Conservation (phyloP, 2,797 vertebrate genomes). For the Etheostoma nigrum region DNA sequence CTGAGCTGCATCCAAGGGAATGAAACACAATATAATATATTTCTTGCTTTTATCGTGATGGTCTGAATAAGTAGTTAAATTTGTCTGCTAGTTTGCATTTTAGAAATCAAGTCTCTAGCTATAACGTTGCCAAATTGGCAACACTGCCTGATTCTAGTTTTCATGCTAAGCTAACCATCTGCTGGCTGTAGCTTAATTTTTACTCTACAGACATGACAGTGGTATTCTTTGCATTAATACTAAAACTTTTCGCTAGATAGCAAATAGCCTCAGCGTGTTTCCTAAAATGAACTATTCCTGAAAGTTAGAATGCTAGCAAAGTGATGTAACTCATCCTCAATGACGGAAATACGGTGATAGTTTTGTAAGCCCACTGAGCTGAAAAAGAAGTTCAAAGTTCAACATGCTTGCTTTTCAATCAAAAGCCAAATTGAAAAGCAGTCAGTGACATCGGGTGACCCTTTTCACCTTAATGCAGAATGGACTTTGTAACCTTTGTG, state of each 20-base stretch:
- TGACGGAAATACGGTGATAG: background rate
- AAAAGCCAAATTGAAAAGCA: background rate
- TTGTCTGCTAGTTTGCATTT: no score
- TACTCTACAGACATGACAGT: no score
- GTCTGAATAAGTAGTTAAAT: no score
- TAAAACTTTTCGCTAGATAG: background rate
- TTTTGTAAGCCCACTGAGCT: background rate
- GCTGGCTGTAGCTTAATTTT: background rate
- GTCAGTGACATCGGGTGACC: slow-evolving; percentile 2
- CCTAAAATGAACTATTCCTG: background rate
- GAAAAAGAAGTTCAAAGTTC: background rate
- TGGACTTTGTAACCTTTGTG: background rate
- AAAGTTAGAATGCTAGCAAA: background rate
- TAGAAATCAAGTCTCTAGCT: no score
- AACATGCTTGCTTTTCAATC: background rate
- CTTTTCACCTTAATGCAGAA: slow-evolving; percentile 7
- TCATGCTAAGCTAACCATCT: no score
- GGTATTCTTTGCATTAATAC: background rate
- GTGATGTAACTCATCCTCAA: background rate
- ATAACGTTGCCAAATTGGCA: no score
- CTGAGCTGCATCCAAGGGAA: no score
- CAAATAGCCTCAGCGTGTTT: background rate
- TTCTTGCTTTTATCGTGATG: no score
- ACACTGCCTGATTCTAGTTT: no score
- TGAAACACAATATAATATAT: no score